A percentile compares a stretch with the other conserved stretches of the same genome.
These are phyloP conservation scores for Ibidorhyncha struthersii DNA, from an alignment of 2,113 vertebrate species.

Conservation along the genomic window DNA sequence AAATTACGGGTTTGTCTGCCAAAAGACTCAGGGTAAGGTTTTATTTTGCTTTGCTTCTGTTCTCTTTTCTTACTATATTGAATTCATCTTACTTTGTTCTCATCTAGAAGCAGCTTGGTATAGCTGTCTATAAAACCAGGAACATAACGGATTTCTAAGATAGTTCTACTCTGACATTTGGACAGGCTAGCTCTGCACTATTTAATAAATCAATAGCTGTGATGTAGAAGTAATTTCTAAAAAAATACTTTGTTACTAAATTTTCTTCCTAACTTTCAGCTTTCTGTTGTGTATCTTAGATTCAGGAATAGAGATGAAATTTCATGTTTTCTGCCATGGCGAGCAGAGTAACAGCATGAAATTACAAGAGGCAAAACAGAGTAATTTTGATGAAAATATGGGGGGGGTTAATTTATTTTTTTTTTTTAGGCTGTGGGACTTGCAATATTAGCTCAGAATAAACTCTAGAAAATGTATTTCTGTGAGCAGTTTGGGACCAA, in stretches of 20 bases:
- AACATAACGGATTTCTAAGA: background rate
- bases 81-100: background rate
- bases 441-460: background rate
- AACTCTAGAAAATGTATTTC: background rate
- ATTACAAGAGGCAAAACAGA: background rate
- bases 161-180: background rate
- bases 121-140: background rate
- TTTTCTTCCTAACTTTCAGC: background rate
- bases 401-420: background rate
- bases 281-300: background rate
- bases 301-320: background rate
- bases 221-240: background rate
- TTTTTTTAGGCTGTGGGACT: background rate
- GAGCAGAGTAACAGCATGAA: background rate
- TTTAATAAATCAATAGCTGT: background rate
- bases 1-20: constrained; percentile 90
- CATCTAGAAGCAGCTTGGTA: background rate
- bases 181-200: background rate
- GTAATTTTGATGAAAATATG: background rate
- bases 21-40: constrained; percentile 86
- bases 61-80: background rate
- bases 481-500: rapidly evolving
- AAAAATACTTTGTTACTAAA: background rate
- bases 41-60: background rate
- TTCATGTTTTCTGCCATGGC: background rate